Evolutionary conservation across 2,888 invertebrate species (phyloP).

Genomic region (Latrodectus elegans): DNA sequence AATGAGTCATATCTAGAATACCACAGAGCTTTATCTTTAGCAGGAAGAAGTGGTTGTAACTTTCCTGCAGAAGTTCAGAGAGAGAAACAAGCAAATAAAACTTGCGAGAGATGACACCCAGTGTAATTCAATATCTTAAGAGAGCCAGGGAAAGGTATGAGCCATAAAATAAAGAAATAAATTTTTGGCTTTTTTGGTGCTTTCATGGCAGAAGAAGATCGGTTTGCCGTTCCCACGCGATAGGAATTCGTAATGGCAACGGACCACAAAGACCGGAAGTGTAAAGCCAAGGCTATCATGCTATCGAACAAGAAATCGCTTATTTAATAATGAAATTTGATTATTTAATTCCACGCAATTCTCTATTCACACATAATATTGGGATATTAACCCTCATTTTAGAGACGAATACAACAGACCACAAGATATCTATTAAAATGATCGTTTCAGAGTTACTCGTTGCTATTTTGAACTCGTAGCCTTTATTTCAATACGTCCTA

Average conservation of each 20-base stretch:
- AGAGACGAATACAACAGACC: no score
- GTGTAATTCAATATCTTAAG: constrained; percentile 50
- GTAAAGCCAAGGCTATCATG: constrained; percentile 41
- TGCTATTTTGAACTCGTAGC: no score
- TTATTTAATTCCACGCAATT: background rate
- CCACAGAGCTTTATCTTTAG: no score
- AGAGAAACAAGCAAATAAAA: no score
- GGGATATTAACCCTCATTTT: background rate
- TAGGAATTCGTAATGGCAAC: constrained; percentile 16
- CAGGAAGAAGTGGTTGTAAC: background rate
- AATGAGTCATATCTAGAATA: no score
- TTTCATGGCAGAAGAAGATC: constrained; percentile 6
- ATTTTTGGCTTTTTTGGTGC: constrained; percentile 4
- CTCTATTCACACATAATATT: background rate
- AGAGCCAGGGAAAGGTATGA: constrained; percentile 15
- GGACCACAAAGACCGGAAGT: constrained; percentile 63
- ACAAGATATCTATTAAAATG: no score
- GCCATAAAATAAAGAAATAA: constrained; percentile 45
- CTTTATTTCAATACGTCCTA: no score
- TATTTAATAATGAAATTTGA: constrained; percentile 34
- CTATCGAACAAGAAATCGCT: constrained; percentile 13
- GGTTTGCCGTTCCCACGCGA: constrained; percentile 50
- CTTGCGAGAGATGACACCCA: background rate
- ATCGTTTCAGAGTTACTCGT: no score
- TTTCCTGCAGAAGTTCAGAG: background rate